Conservation (phyloP, 2,113 vertebrate species). For the Nipponia nippon region DNA sequence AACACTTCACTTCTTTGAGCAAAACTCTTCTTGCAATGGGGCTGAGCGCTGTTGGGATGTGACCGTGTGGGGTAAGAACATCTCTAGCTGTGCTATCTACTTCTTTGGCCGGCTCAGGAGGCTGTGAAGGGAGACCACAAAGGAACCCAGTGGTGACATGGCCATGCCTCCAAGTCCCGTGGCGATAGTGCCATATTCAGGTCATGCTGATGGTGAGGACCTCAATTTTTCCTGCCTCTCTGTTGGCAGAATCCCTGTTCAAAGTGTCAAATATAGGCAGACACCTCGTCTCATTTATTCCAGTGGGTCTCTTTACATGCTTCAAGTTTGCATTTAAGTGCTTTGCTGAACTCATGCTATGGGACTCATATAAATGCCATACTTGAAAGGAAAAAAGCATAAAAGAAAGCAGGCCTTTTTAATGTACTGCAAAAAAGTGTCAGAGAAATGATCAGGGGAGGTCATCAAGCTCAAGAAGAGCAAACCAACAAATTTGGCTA, state of each 20-base stretch:
- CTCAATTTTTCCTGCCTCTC: not conserved
- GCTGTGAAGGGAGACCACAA: not conserved
- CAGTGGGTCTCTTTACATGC: not conserved
- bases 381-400: not conserved
- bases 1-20: not conserved
- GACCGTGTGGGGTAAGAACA: not conserved
- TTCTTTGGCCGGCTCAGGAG: not conserved
- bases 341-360: not conserved
- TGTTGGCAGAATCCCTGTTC: not conserved
- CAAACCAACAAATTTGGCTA: not conserved
- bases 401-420: not conserved
- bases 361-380: not conserved
- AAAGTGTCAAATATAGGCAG: not conserved
- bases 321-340: not conserved
- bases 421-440: not conserved
- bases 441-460: not conserved
- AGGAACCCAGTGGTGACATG: not conserved
- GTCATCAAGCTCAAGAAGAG: not conserved
- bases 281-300: not conserved
- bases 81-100: not conserved
- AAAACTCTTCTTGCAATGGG: not conserved
- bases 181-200: not conserved
- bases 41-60: not conserved
- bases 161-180: not conserved
- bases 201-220: not conserved